These are phyloP conservation scores for Xylota sylvarum DNA, from an alignment of 2,888 invertebrate species.

Conservation along the genomic window DNA sequence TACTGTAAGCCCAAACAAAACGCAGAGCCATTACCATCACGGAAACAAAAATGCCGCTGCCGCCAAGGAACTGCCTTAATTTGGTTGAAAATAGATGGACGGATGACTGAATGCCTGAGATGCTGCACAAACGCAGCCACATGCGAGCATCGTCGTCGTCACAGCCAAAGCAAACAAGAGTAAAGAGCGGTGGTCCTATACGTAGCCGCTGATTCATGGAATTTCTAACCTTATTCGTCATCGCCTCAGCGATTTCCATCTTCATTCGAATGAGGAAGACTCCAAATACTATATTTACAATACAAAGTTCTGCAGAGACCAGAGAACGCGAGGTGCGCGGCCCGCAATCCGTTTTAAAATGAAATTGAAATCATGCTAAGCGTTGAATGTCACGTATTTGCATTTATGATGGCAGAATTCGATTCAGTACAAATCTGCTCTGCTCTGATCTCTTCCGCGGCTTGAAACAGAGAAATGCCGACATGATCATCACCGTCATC, in stretches of 20 bases:
- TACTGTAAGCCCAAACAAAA: conserved; percentile 3
- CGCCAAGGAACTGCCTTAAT: conserved; percentile 70
- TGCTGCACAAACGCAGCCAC: conserved; percentile 42
- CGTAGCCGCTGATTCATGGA: conserved; percentile 64
- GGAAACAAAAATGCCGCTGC: conserved; percentile 67
- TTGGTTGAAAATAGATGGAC: conserved; percentile 73
- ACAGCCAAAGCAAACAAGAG: conserved; percentile 57
- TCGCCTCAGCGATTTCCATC: conserved; percentile 48
- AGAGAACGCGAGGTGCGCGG: conserved; percentile 32
- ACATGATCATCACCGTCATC: conserved; percentile 72
- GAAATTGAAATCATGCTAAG: conserved; percentile 76
- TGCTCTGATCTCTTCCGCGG: conserved; percentile 76
- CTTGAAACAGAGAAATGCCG: conserved; percentile 66
- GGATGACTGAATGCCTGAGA: conserved; percentile 65
- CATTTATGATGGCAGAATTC: conserved; percentile 77
- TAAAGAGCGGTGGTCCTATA: conserved; percentile 32
- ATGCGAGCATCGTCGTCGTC: conserved; percentile 1
- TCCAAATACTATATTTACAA: conserved; percentile 45
- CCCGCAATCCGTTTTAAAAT: conserved; percentile 58
- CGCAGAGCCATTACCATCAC: conserved; percentile 44
- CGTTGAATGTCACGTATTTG: conserved; percentile 77
- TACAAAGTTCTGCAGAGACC: conserved; percentile 13
- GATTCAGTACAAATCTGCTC: conserved; percentile 74
- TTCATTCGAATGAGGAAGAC: conserved; percentile 51
- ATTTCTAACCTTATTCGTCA: conserved; percentile 76